phyloP scores from a whole-genome alignment of 2,113 vertebrate genomes.

The Elephantulus edwardii region DNA sequence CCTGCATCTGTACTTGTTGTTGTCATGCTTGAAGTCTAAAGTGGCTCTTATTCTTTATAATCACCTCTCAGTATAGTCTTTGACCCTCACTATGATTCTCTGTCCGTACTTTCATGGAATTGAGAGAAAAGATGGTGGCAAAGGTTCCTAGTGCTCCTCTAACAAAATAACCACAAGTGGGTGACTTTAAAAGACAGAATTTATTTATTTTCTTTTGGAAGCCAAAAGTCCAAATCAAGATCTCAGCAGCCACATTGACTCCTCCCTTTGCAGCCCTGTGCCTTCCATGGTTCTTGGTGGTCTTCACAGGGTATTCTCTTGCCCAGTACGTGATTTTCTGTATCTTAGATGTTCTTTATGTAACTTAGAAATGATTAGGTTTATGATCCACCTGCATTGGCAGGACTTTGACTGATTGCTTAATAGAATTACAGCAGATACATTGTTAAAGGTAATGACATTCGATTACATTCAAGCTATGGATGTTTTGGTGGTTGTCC shows the following conservation, averaged over 20 bases:
- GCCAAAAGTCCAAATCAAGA: neutral
- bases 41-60: neutral
- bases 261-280: neutral
- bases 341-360: neutral
- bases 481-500: no score
- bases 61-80: neutral
- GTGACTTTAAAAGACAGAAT: neutral
- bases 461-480: no score
- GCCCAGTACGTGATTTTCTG: neutral
- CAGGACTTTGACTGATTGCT: neutral
- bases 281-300: neutral
- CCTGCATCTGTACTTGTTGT: no score
- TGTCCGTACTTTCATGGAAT: neutral
- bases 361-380: neutral
- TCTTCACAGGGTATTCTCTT: neutral
- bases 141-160: neutral
- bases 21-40: neutral
- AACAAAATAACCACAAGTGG: neutral
- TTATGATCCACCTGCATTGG: neutral
- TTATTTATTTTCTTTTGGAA: neutral
- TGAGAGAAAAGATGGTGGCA: neutral
- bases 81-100: neutral
- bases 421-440: neutral
- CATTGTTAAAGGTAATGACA: neutral
- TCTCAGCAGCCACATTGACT: neutral